Evolutionary conservation across 2,797 vertebrate species (phyloP), one percentile per base, ranked within the genome.

Genomic region (Gallirallus australis): DNA sequence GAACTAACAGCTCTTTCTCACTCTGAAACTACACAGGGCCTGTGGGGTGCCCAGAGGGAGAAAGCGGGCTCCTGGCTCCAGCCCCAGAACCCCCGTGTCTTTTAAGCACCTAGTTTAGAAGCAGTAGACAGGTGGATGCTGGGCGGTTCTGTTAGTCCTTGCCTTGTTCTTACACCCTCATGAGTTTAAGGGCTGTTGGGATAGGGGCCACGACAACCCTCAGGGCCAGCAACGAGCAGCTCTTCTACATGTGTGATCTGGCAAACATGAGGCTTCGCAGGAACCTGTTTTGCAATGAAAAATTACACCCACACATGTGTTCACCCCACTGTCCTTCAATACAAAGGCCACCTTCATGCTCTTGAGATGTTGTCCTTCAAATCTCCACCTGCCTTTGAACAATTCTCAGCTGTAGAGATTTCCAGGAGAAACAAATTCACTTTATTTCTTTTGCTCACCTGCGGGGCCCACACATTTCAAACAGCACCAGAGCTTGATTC

Each of bases 261-360:
- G 23, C n/a, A 70, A 70, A 73, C 24, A 25, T 1, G 12, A 89
- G 76, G 30, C 47, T 68, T 50, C 8, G 12, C 0, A 0, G 33
- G 25, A 40, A 47, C 7, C 1, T 27, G 50, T 52, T 81, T 30
- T 65, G 39, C 48, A 52, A 47, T 73, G 60, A 80, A 73, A 48
- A 68, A 66, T 54, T 39, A 50, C 10, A 9, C 27, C 20, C 23
- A 30, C 11, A 7, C 0, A 0, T 56, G n/a, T 82, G 64, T 50
- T 89, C 33, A 10, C 27, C 35, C 56, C 5, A 1, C n/a, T 70
- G 80, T 65, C 3, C 0, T 66, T 81, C 53, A 31, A 20, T 33
- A 45, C 45, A 61, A 63, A 83, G 35, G 64, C 66, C 30, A 35
- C 48, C n/a, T 85, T 63, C 21, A 6, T 19, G 12, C 23, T 81